Conservation (phyloP, 2,113 vertebrate species). For the Willisornis vidua region DNA sequence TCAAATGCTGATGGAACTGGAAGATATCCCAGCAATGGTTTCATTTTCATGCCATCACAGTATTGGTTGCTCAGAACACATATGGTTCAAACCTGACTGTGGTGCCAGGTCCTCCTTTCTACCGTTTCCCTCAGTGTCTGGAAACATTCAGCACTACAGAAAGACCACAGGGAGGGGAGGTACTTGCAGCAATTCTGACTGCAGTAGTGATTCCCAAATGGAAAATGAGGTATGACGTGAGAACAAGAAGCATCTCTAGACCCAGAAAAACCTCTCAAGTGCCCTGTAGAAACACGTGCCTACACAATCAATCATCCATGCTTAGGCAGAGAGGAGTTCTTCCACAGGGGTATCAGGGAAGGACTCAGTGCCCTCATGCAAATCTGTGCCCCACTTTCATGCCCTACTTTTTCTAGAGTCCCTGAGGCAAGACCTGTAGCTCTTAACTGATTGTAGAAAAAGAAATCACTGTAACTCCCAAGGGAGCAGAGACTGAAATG, state of each 20-base stretch:
- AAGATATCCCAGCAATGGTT: neutral
- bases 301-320: neutral
- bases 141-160: neutral
- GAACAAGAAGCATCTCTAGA: constrained; percentile 6
- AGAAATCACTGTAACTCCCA: neutral
- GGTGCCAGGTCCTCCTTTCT: neutral
- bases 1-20: neutral
- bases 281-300: neutral
- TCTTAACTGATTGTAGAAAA: neutral
- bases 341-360: neutral
- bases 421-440: neutral
- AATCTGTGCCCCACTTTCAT: neutral
- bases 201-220: neutral
- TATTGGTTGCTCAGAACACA: neutral
- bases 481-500: neutral
- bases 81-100: neutral
- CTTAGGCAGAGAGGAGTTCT: neutral
- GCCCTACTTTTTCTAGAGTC: neutral
- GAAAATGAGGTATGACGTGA: neutral
- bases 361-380: neutral
- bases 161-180: neutral
- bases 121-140: neutral
- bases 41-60: neutral
- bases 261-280: neutral
- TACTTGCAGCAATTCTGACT: neutral